These are phyloP conservation scores for Pandemis cinnamomeana DNA, from an alignment of 2,888 invertebrate species.

Conservation along the genomic window DNA sequence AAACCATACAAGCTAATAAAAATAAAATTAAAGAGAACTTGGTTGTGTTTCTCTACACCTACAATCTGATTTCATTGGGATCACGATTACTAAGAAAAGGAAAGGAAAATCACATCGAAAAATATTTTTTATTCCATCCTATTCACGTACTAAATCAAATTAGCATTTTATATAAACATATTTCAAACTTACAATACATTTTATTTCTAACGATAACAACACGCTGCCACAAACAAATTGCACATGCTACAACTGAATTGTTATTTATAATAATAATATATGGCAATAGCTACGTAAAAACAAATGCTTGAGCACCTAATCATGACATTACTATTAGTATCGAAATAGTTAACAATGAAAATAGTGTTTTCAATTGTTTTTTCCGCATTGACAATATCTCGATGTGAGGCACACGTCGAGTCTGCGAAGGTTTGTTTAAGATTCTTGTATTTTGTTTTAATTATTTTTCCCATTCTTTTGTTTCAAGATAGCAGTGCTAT, in stretches of 20 bases:
- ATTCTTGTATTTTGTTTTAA: background rate
- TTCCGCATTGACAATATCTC: slow-evolving; percentile 16
- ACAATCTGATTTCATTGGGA: background rate
- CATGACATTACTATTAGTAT: background rate
- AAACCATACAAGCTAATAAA: too few relatives aligned
- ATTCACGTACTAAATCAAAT: background rate
- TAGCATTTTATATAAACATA: background rate
- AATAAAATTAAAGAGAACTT: background rate
- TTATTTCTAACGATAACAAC: slow-evolving; percentile 3
- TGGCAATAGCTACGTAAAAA: background rate
- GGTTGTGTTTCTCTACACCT: background rate
- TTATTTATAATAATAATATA: too few relatives aligned
- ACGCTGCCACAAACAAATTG: background rate
- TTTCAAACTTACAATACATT: background rate
- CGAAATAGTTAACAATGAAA: slow-evolving; percentile 10
- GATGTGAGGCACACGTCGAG: slow-evolving; percentile 32
- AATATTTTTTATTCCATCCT: background rate
- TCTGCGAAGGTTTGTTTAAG: slow-evolving; percentile 29
- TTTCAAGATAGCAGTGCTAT: too few relatives aligned
- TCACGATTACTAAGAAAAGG: background rate
- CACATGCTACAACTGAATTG: background rate
- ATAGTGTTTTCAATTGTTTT: slow-evolving; percentile 13
- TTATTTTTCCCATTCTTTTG: background rate
- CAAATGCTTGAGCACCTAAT: background rate
- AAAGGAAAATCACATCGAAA: background rate